phyloP scores from a whole-genome alignment of 2,888 invertebrate genomes.

The Horisme vitalbata region DNA sequence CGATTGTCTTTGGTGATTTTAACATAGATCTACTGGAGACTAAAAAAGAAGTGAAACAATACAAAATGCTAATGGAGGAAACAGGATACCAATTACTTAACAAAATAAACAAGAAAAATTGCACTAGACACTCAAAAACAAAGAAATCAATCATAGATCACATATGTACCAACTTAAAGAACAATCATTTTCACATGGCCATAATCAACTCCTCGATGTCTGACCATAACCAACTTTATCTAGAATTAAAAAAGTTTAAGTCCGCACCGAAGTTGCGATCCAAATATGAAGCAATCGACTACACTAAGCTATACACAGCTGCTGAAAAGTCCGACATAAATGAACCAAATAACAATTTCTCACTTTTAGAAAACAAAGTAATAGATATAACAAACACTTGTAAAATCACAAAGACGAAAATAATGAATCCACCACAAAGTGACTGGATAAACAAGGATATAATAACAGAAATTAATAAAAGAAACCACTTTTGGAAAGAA shows the following conservation, averaged over 20 bases:
- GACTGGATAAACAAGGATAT: neutral
- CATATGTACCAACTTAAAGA: neutral
- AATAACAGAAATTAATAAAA: neutral
- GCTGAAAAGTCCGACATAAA: neutral
- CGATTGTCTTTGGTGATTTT: no score
- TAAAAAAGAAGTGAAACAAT: neutral
- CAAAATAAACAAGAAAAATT: neutral
- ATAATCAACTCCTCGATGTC: constrained; percentile 7
- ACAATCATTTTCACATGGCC: constrained; percentile 4
- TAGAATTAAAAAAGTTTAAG: constrained; percentile 1
- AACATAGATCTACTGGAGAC: neutral
- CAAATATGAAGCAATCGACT: neutral
- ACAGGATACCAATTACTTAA: neutral
- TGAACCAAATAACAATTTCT: neutral
- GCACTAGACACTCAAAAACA: neutral
- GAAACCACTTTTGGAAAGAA: neutral
- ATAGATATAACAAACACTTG: neutral
- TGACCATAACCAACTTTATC: constrained; percentile 12
- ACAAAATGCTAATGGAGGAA: neutral
- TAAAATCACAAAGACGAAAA: neutral
- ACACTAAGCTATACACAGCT: neutral
- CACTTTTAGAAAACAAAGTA: neutral
- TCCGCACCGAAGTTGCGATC: neutral
- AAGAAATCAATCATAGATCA: no score
- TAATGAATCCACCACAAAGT: neutral